Percentiles rank a stretch among this genome's conserved stretches.
These are phyloP conservation scores for Baryphthengus martii DNA, from an alignment of 2,113 vertebrate species.

Conservation along the genomic window DNA sequence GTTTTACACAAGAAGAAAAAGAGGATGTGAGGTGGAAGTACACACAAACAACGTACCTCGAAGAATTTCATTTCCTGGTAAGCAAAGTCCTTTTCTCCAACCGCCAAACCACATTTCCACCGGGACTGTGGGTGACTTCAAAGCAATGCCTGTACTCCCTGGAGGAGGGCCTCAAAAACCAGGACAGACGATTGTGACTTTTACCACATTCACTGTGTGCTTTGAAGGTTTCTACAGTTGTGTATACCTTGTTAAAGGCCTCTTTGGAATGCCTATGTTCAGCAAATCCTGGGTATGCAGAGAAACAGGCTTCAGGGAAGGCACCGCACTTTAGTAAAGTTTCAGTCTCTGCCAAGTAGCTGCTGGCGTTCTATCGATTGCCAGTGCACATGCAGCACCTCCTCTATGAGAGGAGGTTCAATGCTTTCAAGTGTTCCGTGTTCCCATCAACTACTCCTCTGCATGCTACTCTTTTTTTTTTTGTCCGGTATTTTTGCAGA, in stretches of 20 bases:
- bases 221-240: neutral
- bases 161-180: neutral
- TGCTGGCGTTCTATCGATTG: neutral
- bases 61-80: neutral
- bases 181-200: neutral
- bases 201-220: neutral
- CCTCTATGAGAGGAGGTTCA: neutral
- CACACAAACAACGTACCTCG: neutral
- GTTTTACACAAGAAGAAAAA: neutral
- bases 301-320: neutral
- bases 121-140: neutral
- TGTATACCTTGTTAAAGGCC: neutral
- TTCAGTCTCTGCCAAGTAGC: neutral
- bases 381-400: neutral
- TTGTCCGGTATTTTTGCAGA: neutral
- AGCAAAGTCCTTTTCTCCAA: neutral
- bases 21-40: neutral
- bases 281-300: neutral
- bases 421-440: neutral
- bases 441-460: neutral
- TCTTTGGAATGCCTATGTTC: neutral
- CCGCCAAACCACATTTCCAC: neutral
- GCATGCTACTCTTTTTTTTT: neutral
- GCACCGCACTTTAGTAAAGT: neutral
- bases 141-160: neutral